Evolutionary conservation across 2,888 invertebrate genomes (phyloP).

Genomic region (Copidosoma aretas): DNA sequence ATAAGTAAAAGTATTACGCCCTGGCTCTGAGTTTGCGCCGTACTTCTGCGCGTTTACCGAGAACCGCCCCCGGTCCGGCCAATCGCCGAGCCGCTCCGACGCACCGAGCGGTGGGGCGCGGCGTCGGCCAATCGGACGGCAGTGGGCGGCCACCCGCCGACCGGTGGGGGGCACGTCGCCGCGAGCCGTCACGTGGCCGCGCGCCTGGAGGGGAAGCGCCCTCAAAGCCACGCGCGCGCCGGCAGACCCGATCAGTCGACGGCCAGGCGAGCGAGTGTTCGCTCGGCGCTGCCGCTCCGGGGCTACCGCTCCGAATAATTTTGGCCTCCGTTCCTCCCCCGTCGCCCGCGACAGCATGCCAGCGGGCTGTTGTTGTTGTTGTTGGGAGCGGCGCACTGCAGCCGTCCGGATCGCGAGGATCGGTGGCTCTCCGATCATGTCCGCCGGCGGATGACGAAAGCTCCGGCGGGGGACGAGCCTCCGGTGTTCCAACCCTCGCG

Average conservation of each 20-base stretch:
- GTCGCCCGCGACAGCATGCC: too few relatives aligned
- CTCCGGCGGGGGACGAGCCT: conserved; percentile 7
- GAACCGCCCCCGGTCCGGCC: neutral
- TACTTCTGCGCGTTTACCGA: too few relatives aligned
- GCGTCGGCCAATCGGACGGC: neutral
- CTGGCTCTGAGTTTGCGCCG: too few relatives aligned
- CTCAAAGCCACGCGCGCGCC: conserved; percentile 20
- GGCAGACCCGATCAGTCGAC: conserved; percentile 49
- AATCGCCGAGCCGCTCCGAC: neutral
- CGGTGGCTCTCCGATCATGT: conserved; percentile 34
- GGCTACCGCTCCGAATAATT: neutral
- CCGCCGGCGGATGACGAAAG: conserved; percentile 31
- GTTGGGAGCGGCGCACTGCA: too few relatives aligned
- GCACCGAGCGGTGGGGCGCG: neutral
- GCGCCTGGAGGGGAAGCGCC: conserved; percentile 22
- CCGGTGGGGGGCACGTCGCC: neutral
- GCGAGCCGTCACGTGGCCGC: conserved; percentile 11
- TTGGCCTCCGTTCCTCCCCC: too few relatives aligned
- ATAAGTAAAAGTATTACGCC: too few relatives aligned
- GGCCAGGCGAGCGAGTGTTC: conserved; percentile 56
- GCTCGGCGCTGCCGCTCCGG: conserved; percentile 46
- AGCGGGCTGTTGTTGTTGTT: too few relatives aligned
- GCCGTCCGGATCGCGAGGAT: neutral
- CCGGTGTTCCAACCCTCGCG: neutral
- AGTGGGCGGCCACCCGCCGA: neutral